Evolutionary conservation across 2,797 vertebrate species (phyloP).

Genomic region (Notolepis coatsorum): DNA sequence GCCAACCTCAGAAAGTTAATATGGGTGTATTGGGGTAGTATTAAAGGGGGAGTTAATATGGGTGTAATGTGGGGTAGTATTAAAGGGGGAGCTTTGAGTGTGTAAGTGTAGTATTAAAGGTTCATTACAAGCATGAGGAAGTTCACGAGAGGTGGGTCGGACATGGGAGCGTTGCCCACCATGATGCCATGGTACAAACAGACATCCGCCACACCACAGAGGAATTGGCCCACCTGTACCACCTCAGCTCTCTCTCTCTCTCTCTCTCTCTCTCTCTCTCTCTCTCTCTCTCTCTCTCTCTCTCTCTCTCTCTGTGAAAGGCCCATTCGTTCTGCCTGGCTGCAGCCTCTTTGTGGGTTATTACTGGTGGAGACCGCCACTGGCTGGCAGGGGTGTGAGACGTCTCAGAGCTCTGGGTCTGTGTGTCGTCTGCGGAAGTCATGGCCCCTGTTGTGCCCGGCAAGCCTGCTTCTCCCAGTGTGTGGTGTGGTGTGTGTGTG

Average conservation of each 20-base stretch:
- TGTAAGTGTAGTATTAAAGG: constrained; percentile 2
- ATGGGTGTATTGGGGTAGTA: neutral
- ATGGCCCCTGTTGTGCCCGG: constrained; percentile 31
- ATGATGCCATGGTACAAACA: constrained; percentile 41
- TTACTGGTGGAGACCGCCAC: constrained; percentile 61
- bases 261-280: neutral
- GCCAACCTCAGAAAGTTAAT: neutral
- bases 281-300: constrained; percentile 10
- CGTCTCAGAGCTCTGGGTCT: constrained; percentile 52
- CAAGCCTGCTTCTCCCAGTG: constrained; percentile 40
- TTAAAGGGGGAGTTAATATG: neutral
- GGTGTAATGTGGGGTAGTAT: neutral
- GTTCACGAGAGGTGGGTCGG: constrained; percentile 36
- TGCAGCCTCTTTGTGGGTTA: constrained; percentile 69
- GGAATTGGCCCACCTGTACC: constrained; percentile 48
- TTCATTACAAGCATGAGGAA: constrained; percentile 17
- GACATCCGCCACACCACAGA: constrained; percentile 32
- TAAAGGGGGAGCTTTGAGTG: neutral
- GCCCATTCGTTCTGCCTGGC: constrained; percentile 71
- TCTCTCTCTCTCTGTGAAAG: constrained; percentile 46
- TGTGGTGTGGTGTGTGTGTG: constrained; percentile 26
- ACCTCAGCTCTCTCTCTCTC: constrained; percentile 34
- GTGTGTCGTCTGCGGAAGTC: constrained; percentile 52
- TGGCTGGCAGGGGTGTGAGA: constrained; percentile 66
- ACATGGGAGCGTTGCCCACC: constrained; percentile 18